Conservation (phyloP, 2,888 invertebrate species). For the Dasysyrphus tricinctus region DNA sequence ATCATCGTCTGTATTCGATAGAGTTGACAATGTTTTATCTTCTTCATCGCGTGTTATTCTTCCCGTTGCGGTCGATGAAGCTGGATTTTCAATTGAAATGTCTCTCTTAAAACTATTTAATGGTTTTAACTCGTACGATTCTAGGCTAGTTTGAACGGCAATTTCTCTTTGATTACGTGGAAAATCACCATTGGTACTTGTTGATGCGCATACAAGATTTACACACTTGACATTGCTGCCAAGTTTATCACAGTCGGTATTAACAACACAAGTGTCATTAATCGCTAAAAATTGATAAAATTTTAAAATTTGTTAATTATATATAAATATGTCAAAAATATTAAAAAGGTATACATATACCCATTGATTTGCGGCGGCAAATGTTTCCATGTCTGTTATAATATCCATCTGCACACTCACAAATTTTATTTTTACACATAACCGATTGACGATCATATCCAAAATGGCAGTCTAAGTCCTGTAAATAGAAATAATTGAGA, state of each 20-base stretch:
- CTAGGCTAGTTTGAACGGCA: conserved; percentile 82
- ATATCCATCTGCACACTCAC: conserved; percentile 83
- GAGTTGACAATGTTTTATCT: conserved; percentile 81
- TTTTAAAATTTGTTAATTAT: too few relatives aligned
- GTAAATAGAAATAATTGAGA: background rate
- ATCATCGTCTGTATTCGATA: conserved; percentile 82
- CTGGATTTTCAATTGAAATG: conserved; percentile 66
- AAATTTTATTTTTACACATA: conserved; percentile 80
- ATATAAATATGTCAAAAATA: too few relatives aligned
- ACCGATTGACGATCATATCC: conserved; percentile 83
- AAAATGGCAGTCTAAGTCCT: conserved; percentile 82
- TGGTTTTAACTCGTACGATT: conserved; percentile 80
- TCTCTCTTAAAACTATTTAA: conserved; percentile 76
- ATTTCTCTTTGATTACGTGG: conserved; percentile 78
- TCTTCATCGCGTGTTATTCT: conserved; percentile 80
- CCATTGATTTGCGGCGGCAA: conserved; percentile 83
- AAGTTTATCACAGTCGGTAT: conserved; percentile 81
- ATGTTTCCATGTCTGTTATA: conserved; percentile 83
- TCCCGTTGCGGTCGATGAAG: conserved; percentile 76
- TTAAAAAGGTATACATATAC: too few relatives aligned
- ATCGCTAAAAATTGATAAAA: conserved; percentile 77
- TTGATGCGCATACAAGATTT: conserved; percentile 78
- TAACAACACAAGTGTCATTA: conserved; percentile 82
- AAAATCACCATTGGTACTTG: conserved; percentile 63
- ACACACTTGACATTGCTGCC: conserved; percentile 79